Conservation (phyloP, 2,888 invertebrate species). For the Orthosia cruda region DNA sequence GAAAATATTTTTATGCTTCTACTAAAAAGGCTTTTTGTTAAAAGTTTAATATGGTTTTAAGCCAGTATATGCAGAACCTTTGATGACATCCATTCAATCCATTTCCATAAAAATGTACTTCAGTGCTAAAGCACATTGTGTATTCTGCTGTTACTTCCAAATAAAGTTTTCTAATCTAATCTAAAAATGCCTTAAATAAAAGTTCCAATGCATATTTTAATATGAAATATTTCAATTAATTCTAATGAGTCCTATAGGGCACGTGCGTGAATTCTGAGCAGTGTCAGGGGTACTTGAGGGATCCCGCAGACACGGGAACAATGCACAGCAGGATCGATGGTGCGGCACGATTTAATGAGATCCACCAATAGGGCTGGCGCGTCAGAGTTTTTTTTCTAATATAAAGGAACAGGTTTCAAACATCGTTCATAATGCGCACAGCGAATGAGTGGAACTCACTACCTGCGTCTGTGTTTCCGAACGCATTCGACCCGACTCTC, state of each 20-base stretch:
- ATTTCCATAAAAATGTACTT: too few species aligned
- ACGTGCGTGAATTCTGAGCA: background rate
- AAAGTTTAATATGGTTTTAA: too few species aligned
- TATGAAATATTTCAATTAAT: conserved; percentile 22
- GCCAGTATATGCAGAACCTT: too few species aligned
- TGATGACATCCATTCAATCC: too few species aligned
- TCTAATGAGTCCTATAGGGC: background rate
- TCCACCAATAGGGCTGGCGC: conserved; percentile 39
- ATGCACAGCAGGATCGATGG: conserved; percentile 53
- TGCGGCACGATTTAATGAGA: conserved; percentile 69
- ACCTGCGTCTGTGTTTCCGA: too few species aligned
- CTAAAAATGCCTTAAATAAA: background rate
- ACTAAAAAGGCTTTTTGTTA: too few species aligned
- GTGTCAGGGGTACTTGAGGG: conserved; percentile 34
- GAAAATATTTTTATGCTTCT: too few species aligned
- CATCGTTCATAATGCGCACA: too few species aligned
- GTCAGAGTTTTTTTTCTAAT: background rate
- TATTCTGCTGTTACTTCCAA: background rate
- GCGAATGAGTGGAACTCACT: too few species aligned
- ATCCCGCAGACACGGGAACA: conserved; percentile 36
- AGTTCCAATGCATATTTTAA: background rate
- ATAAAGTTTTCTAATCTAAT: background rate
- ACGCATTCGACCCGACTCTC: too few species aligned
- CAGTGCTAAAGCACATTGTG: too few species aligned
- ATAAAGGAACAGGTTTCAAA: too few species aligned